phyloP scores from a whole-genome alignment of 2,113 vertebrate genomes.

The Nansenia antarctica region DNA sequence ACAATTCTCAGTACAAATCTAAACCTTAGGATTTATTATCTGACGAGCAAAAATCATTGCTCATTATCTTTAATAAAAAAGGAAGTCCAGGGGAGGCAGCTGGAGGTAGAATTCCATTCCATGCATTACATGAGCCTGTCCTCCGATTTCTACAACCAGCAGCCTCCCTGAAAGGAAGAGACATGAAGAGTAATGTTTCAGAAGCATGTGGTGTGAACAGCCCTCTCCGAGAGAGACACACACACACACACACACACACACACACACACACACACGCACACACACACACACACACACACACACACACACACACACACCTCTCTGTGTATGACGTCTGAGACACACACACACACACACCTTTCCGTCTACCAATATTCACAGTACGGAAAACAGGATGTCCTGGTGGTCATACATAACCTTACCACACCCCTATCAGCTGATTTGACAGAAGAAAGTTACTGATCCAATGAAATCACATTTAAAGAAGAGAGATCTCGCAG shows the following conservation, averaged over 20 bases:
- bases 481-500: slow-evolving; percentile 36
- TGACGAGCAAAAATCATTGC: slow-evolving; percentile 70
- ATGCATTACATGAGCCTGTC: too few relatives aligned
- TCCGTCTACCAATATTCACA: slow-evolving; percentile 71
- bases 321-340: too few relatives aligned
- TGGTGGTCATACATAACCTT: slow-evolving; percentile 1
- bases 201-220: too few relatives aligned
- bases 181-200: slow-evolving; percentile 46
- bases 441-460: slow-evolving; percentile 31
- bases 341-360: too few relatives aligned
- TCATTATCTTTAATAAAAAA: slow-evolving; percentile 55
- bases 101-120: too few relatives aligned
- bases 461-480: slow-evolving; percentile 13
- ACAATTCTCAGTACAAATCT: slow-evolving; percentile 80
- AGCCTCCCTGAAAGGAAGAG: slow-evolving; percentile 15
- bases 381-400: slow-evolving; percentile 60
- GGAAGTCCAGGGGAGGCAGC: too few relatives aligned
- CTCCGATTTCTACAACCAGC: too few relatives aligned
- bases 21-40: slow-evolving; percentile 72
- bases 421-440: slow-evolving; percentile 15
- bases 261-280: too few relatives aligned
- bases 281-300: too few relatives aligned
- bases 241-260: too few relatives aligned
- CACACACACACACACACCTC: too few relatives aligned
- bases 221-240: too few relatives aligned